A percentile compares a stretch with the other conserved stretches of the same genome.
Conservation (phyloP, 2,797 vertebrate species). For the Poeciliopsis presidionis region DNA sequence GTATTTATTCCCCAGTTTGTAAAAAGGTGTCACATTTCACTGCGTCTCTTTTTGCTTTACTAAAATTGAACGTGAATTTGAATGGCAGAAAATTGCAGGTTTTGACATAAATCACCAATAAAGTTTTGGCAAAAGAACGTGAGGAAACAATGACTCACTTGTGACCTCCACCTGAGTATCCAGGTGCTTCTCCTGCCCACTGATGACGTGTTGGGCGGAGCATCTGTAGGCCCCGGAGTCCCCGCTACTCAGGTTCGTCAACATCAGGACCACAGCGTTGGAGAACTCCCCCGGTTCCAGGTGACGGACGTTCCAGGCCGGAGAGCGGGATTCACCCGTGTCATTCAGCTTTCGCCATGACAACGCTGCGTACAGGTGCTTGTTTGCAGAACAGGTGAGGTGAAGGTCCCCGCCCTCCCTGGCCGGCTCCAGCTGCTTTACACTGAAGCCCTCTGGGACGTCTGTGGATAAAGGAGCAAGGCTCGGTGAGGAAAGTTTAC, state of each 20-base stretch:
- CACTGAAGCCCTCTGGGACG: constrained; percentile 86
- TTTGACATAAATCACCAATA: not conserved
- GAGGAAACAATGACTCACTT: constrained; percentile 80
- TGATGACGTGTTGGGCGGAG: constrained; percentile 84
- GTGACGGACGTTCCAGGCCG: constrained; percentile 36
- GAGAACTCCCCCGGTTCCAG: constrained; percentile 83
- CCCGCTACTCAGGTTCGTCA: constrained; percentile 86
- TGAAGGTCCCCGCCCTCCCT: constrained; percentile 88
- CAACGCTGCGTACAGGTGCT: constrained; percentile 88
- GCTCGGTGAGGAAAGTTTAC: constrained; percentile 9
- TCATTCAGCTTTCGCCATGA: constrained; percentile 83
- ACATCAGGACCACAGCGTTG: constrained; percentile 78
- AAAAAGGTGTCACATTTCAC: not conserved
- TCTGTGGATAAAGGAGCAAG: constrained; percentile 75
- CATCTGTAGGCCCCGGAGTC: constrained; percentile 91
- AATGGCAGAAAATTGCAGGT: not conserved
- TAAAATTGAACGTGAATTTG: not conserved
- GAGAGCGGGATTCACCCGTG: constrained; percentile 36
- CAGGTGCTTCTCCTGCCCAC: constrained; percentile 84
- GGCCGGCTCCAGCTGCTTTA: constrained; percentile 83
- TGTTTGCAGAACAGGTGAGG: constrained; percentile 91
- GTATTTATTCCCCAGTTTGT: not conserved
- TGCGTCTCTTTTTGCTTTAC: not conserved
- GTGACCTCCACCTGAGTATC: constrained; percentile 88
- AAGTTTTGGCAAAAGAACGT: not conserved